Percentiles rank a stretch among this genome's conserved stretches.
These are phyloP conservation scores for Tholera decimalis DNA, from an alignment of 2,888 invertebrate genomes.

Conservation along the genomic window DNA sequence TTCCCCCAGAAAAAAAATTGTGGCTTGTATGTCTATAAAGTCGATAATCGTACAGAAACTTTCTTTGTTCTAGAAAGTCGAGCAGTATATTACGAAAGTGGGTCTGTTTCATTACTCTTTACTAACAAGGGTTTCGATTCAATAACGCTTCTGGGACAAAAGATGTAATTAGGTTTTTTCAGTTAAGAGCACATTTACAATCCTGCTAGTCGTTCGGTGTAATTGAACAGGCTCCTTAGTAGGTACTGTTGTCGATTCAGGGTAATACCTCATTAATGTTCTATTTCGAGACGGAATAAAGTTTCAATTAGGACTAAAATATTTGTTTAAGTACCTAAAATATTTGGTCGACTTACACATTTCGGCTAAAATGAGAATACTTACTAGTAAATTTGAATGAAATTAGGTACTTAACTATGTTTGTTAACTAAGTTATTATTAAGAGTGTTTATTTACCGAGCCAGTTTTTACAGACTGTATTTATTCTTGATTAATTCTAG, in stretches of 20 bases:
- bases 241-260: slow-evolving; percentile 21
- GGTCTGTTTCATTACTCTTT: slow-evolving; percentile 11
- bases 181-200: slow-evolving; percentile 30
- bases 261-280: slow-evolving; percentile 19
- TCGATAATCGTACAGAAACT: neutral
- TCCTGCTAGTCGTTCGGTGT: slow-evolving; percentile 13
- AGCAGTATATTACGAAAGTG: neutral
- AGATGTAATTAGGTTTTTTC: slow-evolving; percentile 38
- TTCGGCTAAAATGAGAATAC: neutral
- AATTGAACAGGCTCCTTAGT: slow-evolving; percentile 29
- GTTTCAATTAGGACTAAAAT: slow-evolving; percentile 1
- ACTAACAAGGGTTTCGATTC: slow-evolving; percentile 39
- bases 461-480: too few relatives aligned
- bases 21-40: too few relatives aligned
- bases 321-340: too few relatives aligned
- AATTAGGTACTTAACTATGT: too few relatives aligned
- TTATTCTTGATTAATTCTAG: too few relatives aligned
- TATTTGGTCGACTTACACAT: neutral
- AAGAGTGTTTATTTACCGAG: too few relatives aligned
- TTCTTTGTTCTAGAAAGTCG: neutral
- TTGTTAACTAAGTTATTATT: too few relatives aligned
- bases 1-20: too few relatives aligned
- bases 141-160: slow-evolving; percentile 31
- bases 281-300: neutral
- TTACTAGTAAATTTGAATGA: too few relatives aligned